A percentile compares a stretch with the other conserved stretches of the same genome.
Conservation (phyloP, 2,888 invertebrate species). For the Malachius bipustulatus region DNA sequence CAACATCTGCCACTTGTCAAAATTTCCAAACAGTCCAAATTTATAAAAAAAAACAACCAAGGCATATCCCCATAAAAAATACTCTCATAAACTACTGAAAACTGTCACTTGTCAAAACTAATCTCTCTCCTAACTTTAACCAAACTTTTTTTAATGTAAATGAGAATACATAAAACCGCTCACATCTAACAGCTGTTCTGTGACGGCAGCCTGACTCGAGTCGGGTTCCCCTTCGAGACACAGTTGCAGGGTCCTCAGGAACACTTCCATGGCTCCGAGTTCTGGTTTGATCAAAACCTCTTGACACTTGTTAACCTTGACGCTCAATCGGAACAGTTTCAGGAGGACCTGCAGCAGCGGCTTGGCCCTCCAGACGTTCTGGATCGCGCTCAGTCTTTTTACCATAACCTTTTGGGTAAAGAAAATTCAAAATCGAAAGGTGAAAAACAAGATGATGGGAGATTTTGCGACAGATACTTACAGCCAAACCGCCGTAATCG, state of each 20-base stretch:
- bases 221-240: slow-evolving; percentile 55
- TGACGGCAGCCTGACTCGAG: slow-evolving; percentile 62
- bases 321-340: slow-evolving; percentile 79
- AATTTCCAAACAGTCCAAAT: too few species aligned
- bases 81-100: too few species aligned
- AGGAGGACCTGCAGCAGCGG: slow-evolving; percentile 80
- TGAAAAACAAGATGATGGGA: slow-evolving; percentile 8
- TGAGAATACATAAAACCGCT: slow-evolving; percentile 22
- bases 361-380: slow-evolving; percentile 75
- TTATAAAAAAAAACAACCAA: too few species aligned
- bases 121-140: too few species aligned
- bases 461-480: slow-evolving; percentile 20
- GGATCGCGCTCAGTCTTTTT: slow-evolving; percentile 71
- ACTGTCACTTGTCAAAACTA: too few species aligned
- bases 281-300: slow-evolving; percentile 79
- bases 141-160: slow-evolving; percentile 3
- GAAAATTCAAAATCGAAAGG: slow-evolving; percentile 5
- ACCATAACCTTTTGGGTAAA: slow-evolving; percentile 53
- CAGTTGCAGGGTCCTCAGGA: slow-evolving; percentile 74
- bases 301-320: slow-evolving; percentile 82
- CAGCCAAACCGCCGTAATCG: slow-evolving; percentile 61
- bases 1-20: too few species aligned
- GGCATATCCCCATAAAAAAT: too few species aligned
- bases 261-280: slow-evolving; percentile 68
- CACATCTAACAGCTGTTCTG: slow-evolving; percentile 80